Evolutionary conservation across 2,797 vertebrate genomes (phyloP).

Genomic region (Lates japonicus): DNA sequence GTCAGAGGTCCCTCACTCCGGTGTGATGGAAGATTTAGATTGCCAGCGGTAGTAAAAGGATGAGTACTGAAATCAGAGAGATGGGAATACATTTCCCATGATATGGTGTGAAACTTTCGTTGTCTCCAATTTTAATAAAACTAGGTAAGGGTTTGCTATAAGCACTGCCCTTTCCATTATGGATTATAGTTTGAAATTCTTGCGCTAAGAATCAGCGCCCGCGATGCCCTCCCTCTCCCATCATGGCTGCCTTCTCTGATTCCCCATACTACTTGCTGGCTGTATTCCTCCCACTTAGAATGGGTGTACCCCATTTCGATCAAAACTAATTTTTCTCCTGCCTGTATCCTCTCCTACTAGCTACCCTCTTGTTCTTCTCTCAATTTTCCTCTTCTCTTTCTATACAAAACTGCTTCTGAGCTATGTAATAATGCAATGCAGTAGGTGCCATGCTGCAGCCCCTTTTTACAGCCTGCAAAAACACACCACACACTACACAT

Average conservation of each 20-base stretch:
- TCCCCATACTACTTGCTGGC: slow-evolving; percentile 35
- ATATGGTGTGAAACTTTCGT: background rate
- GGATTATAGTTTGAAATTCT: slow-evolving; percentile 33
- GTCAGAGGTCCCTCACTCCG: slow-evolving; percentile 63
- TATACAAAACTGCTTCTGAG: slow-evolving; percentile 61
- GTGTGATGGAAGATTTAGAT: slow-evolving; percentile 1
- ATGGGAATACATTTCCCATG: background rate
- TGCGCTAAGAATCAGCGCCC: background rate
- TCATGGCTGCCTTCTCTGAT: slow-evolving; percentile 47
- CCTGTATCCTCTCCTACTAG: slow-evolving; percentile 19
- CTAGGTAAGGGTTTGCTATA: background rate
- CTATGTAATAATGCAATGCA: slow-evolving; percentile 87
- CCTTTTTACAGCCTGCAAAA: slow-evolving; percentile 72
- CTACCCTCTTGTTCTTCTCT: slow-evolving; percentile 33
- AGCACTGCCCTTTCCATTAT: background rate
- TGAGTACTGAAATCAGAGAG: slow-evolving; percentile 8
- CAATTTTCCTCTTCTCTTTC: slow-evolving; percentile 66
- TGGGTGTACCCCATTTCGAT: slow-evolving; percentile 34
- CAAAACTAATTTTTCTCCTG: slow-evolving; percentile 34
- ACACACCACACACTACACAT: slow-evolving; percentile 70
- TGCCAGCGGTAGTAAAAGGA: background rate
- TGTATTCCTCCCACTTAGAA: slow-evolving; percentile 40
- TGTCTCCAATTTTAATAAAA: background rate
- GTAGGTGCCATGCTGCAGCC: slow-evolving; percentile 79
- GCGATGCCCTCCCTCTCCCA: background rate